phyloP scores from a whole-genome alignment of 1,140 invertebrate genomes.

The Drosophila lacertosa region DNA sequence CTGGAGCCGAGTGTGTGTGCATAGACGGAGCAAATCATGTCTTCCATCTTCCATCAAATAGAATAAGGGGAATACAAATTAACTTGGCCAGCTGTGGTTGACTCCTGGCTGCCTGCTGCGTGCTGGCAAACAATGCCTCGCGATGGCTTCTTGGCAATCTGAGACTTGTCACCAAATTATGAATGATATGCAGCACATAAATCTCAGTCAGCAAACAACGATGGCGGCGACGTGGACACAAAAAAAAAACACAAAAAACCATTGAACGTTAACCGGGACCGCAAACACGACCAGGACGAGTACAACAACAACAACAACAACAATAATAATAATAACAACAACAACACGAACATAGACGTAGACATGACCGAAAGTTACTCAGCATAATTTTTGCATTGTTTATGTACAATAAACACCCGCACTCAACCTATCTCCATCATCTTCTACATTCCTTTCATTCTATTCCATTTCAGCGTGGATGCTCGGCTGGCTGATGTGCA shows the following conservation, averaged over 20 bases:
- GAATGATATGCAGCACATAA: slow-evolving; percentile 82
- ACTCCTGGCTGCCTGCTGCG: background rate
- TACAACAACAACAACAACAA: slow-evolving; percentile 12
- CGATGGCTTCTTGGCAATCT: slow-evolving; percentile 54
- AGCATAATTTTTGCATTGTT: slow-evolving; percentile 73
- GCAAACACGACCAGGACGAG: slow-evolving; percentile 20
- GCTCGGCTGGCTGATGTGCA: slow-evolving; percentile 96
- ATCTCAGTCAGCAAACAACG: slow-evolving; percentile 80
- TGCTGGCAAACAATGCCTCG: slow-evolving; percentile 49
- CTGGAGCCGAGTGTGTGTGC: background rate
- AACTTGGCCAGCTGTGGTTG: slow-evolving; percentile 54
- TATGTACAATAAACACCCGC: slow-evolving; percentile 41
- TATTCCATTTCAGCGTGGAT: slow-evolving; percentile 91
- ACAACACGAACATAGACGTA: slow-evolving; percentile 3
- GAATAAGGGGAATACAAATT: slow-evolving; percentile 81
- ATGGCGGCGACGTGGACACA: slow-evolving; percentile 42
- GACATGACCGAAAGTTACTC: slow-evolving; percentile 74
- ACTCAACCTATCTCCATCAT: background rate
- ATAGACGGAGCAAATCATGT: slow-evolving; percentile 38
- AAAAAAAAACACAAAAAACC: slow-evolving; percentile 7
- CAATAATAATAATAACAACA: slow-evolving; percentile 7
- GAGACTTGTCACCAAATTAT: slow-evolving; percentile 82
- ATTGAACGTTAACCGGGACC: slow-evolving; percentile 50
- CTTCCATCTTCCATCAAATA: slow-evolving; percentile 63
- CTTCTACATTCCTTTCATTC: slow-evolving; percentile 12